Percentiles rank a stretch among this genome's conserved stretches.
These are phyloP conservation scores for Drosophila sp. DNA, from an alignment of 1,140 invertebrate species.

Conservation along the genomic window DNA sequence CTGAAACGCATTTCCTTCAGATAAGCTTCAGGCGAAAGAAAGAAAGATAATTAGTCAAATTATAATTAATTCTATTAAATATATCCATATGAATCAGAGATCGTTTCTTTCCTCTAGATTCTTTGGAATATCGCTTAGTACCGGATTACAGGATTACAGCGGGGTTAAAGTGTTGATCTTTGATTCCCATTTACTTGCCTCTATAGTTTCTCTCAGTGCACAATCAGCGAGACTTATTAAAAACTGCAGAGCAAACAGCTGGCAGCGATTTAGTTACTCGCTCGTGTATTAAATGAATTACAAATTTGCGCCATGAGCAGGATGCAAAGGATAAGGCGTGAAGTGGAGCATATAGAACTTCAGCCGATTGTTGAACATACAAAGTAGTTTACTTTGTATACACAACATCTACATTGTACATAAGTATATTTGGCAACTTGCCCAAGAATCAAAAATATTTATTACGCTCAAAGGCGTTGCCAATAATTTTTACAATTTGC, in stretches of 20 bases:
- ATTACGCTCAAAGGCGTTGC: conserved; percentile 76
- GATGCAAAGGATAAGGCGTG: conserved; percentile 12
- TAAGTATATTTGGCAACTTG: conserved; percentile 53
- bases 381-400: not conserved
- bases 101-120: no score
- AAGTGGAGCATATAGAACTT: not conserved
- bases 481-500: conserved; percentile 71
- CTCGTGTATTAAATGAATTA: conserved; percentile 56
- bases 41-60: no score
- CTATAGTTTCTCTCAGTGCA: conserved; percentile 10
- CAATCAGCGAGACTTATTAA: conserved; percentile 59
- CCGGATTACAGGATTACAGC: no score
- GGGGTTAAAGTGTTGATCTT: no score
- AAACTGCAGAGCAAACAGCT: conserved; percentile 62
- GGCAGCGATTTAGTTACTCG: conserved; percentile 55
- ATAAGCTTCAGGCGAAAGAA: no score
- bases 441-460: conserved; percentile 75
- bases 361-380: conserved; percentile 10
- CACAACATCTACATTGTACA: conserved; percentile 6
- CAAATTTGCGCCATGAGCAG: conserved; percentile 49
- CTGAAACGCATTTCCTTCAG: no score
- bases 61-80: no score
- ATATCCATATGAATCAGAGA: no score
- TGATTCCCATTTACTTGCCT: not conserved
- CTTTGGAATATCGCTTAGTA: no score